These are phyloP conservation scores for Seira ritae DNA, from an alignment of 2,888 invertebrate species.

Conservation along the genomic window DNA sequence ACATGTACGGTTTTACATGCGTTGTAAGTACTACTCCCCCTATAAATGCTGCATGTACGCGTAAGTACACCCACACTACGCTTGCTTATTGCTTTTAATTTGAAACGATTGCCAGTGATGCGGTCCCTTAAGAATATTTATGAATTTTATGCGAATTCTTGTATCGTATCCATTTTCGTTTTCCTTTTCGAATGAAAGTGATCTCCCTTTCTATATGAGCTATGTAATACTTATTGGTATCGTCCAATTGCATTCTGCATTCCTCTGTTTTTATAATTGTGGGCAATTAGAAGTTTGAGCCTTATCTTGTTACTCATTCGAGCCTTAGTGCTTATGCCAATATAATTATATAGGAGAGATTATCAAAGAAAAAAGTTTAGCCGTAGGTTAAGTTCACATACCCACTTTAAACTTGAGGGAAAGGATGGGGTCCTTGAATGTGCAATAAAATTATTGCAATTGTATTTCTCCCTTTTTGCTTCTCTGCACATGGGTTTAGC, in stretches of 20 bases:
- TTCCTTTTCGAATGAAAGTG: conserved; percentile 68
- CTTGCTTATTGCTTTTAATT: conserved; percentile 39
- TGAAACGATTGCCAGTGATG: conserved; percentile 42
- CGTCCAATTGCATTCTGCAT: not conserved
- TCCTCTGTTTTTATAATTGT: not conserved
- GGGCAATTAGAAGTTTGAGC: not conserved
- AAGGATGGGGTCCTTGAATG: conserved; percentile 50
- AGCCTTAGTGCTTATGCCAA: not conserved
- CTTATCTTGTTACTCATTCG: not conserved
- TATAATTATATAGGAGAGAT: conserved; percentile 1
- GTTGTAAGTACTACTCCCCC: no score
- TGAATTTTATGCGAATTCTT: not conserved
- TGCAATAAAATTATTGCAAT: conserved; percentile 31
- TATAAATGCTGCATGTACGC: not conserved
- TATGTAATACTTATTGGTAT: not conserved
- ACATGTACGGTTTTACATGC: conserved; percentile 9
- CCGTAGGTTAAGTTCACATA: conserved; percentile 58
- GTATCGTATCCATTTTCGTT: conserved; percentile 56
- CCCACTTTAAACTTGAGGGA: conserved; percentile 35
- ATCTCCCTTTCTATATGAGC: conserved; percentile 23
- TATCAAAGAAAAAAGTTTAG: conserved; percentile 6
- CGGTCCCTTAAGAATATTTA: not conserved
- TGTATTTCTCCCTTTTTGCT: conserved; percentile 53
- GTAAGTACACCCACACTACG: not conserved
- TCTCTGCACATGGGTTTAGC: conserved; percentile 38